A percentile compares a stretch with the other conserved stretches of the same genome.
phyloP scores from a whole-genome alignment of 2,888 invertebrate species.

The Cheilosia grossa region DNA sequence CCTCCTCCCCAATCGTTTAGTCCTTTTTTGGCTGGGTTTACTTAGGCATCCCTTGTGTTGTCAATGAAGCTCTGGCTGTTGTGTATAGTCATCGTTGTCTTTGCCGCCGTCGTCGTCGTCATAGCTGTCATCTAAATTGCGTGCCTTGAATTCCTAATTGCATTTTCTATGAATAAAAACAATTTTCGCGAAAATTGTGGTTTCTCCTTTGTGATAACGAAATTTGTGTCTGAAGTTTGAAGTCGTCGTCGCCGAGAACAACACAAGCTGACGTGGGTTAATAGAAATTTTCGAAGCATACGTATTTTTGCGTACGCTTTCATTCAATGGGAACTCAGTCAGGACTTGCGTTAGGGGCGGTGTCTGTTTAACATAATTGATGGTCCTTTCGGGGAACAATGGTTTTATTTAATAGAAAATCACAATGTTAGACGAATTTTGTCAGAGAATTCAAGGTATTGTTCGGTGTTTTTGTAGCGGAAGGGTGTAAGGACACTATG shows the following conservation, averaged over 20 bases:
- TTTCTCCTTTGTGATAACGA: slow-evolving; percentile 54
- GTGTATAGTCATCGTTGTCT: slow-evolving; percentile 20
- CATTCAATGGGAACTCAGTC: slow-evolving; percentile 51
- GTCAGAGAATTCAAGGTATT: slow-evolving; percentile 19
- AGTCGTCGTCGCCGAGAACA: slow-evolving; percentile 8
- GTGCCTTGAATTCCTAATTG: slow-evolving; percentile 65
- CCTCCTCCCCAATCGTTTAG: slow-evolving; percentile 29
- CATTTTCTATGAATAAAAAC: slow-evolving; percentile 65
- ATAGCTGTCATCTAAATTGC: slow-evolving; percentile 58
- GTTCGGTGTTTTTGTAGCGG: background rate
- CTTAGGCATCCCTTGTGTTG: slow-evolving; percentile 32
- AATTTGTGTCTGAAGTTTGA: slow-evolving; percentile 61
- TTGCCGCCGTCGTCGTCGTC: slow-evolving; percentile 32
- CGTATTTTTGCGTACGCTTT: slow-evolving; percentile 28
- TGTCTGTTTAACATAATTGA: slow-evolving; percentile 57
- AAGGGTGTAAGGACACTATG: background rate
- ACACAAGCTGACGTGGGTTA: slow-evolving; percentile 43
- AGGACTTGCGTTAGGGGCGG: slow-evolving; percentile 29
- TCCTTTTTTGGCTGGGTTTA: slow-evolving; percentile 26
- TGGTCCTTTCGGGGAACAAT: slow-evolving; percentile 33
- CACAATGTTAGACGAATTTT: slow-evolving; percentile 8
- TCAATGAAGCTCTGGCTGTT: slow-evolving; percentile 2
- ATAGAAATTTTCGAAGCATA: slow-evolving; percentile 54
- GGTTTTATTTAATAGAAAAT: slow-evolving; percentile 9
- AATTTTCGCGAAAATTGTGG: slow-evolving; percentile 64